phyloP scores from a whole-genome alignment of 2,797 vertebrate species.

The Etheostoma nigrum region DNA sequence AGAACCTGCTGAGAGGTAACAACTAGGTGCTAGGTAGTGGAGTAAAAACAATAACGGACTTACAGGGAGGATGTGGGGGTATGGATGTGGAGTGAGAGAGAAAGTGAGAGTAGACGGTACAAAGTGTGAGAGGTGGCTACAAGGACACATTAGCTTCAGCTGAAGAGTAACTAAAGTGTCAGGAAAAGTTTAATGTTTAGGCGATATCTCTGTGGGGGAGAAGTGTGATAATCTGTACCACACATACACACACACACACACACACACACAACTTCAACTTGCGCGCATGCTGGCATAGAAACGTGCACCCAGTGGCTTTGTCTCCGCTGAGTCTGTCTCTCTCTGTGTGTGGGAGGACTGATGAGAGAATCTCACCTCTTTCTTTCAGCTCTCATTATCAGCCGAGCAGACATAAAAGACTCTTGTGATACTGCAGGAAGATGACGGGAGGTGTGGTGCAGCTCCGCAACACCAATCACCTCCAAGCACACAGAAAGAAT shows the following conservation, averaged over 20 bases:
- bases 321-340: constrained; percentile 50
- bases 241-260: background rate
- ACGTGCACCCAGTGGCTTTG: constrained; percentile 61
- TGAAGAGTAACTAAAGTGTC: constrained; percentile 61
- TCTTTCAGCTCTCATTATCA: constrained; percentile 80
- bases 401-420: constrained; percentile 76
- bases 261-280: background rate
- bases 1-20: constrained; percentile 38
- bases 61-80: background rate
- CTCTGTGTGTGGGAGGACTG: constrained; percentile 60
- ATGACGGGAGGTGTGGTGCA: constrained; percentile 71
- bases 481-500: constrained; percentile 17
- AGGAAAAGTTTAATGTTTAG: constrained; percentile 64
- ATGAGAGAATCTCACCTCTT: constrained; percentile 71
- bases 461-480: constrained; percentile 52
- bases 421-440: constrained; percentile 45
- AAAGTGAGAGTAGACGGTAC: background rate
- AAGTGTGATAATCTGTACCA: constrained; percentile 33
- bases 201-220: constrained; percentile 56
- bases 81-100: background rate
- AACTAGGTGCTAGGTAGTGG: constrained; percentile 27
- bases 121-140: constrained; percentile 28
- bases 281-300: constrained; percentile 23
- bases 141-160: constrained; percentile 51
- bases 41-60: constrained; percentile 4